Percentiles rank a stretch among this genome's conserved stretches.
These are phyloP conservation scores for Hydrophis major DNA, from an alignment of 2,797 vertebrate genomes.

Conservation along the genomic window DNA sequence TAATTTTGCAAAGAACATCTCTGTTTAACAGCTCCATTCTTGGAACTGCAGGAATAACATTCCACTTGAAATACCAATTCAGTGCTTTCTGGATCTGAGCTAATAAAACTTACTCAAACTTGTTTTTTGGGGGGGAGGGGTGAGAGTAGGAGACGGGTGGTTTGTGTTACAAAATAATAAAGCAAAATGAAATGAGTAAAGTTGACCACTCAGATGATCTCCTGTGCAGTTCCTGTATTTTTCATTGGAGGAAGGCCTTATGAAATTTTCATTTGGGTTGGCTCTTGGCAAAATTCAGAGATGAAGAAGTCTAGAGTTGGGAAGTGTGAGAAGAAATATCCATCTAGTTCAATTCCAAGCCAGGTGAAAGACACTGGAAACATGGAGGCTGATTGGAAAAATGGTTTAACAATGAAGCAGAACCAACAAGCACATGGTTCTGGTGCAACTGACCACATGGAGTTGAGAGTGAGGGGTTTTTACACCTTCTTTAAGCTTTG, in stretches of 20 bases:
- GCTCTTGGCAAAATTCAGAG: neutral
- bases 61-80: neutral
- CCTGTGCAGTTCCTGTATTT: neutral
- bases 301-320: neutral
- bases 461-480: no score
- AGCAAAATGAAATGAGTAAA: neutral
- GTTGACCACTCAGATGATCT: neutral
- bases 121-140: neutral
- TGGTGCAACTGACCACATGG: no score
- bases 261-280: neutral
- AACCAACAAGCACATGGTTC: no score
- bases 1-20: neutral
- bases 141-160: neutral
- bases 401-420: no score
- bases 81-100: neutral
- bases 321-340: no score
- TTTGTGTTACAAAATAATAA: neutral
- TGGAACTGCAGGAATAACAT: neutral
- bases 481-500: no score
- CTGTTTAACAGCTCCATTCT: neutral
- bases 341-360: no score
- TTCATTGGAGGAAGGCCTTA: neutral
- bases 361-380: no score
- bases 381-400: no score
- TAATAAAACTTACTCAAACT: neutral